Conservation (phyloP, 2,113 vertebrate genomes). For the Agapornis roseicollis region DNA sequence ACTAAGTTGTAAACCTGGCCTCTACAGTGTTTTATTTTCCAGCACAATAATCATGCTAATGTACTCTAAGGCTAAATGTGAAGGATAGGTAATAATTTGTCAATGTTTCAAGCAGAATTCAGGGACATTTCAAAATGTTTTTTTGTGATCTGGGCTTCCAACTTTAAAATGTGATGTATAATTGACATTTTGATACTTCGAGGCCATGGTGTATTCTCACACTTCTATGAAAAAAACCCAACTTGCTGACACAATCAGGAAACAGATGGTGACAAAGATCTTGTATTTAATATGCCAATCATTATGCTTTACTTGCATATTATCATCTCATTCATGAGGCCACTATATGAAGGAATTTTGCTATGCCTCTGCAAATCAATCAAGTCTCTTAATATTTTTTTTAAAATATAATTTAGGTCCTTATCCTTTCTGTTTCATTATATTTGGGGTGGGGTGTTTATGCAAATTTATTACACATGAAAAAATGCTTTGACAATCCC, state of each 20-base stretch:
- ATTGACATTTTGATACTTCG: conserved; percentile 85
- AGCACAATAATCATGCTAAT: neutral
- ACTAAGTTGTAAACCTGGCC: neutral
- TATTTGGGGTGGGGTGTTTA: conserved; percentile 40
- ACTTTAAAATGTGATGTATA: conserved; percentile 83
- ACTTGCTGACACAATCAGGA: conserved; percentile 85
- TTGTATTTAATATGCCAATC: conserved; percentile 84
- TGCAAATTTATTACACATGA: conserved; percentile 44
- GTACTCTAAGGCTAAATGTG: conserved; percentile 38
- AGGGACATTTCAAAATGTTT: conserved; percentile 75
- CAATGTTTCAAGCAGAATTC: conserved; percentile 69
- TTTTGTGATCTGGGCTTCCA: conserved; percentile 80
- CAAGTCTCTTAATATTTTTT: conserved; percentile 63
- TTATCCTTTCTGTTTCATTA: conserved; percentile 62
- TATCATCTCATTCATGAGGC: conserved; percentile 81
- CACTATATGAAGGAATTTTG: conserved; percentile 80
- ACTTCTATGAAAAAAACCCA: conserved; percentile 74
- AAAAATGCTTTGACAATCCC: conserved; percentile 52
- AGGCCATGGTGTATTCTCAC: conserved; percentile 84
- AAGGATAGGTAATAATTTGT: conserved; percentile 67
- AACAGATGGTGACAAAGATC: conserved; percentile 85
- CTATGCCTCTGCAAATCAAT: conserved; percentile 68
- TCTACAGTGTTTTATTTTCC: conserved; percentile 4
- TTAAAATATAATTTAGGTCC: conserved; percentile 51
- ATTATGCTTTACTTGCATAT: conserved; percentile 80